phyloP scores from a whole-genome alignment of 2,113 vertebrate species.

The Otolemur garnettii region DNA sequence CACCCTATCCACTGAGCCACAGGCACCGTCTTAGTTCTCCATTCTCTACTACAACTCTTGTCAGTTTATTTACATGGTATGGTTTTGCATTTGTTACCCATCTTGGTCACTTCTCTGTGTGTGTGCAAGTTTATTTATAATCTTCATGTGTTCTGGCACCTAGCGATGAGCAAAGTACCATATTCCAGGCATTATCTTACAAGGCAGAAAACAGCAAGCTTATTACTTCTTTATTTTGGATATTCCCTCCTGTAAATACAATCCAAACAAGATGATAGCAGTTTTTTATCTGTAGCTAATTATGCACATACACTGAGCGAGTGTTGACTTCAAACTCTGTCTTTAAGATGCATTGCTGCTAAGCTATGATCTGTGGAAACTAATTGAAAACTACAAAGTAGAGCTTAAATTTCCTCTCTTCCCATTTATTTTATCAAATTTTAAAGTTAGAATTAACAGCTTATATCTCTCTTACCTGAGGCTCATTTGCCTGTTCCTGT shows the following conservation, averaged over 20 bases:
- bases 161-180: neutral
- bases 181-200: neutral
- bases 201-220: neutral
- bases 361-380: neutral
- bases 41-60: neutral
- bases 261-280: neutral
- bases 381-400: slow-evolving; percentile 17
- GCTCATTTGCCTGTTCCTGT: neutral
- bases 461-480: neutral
- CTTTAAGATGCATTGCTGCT: neutral
- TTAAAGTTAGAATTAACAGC: slow-evolving; percentile 26
- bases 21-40: neutral
- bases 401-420: neutral
- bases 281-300: neutral
- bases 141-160: neutral
- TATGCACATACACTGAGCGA: neutral
- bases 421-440: neutral
- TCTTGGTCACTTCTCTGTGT: neutral
- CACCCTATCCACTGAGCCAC: too few species aligned
- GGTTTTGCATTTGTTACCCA: neutral
- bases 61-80: neutral
- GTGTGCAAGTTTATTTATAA: neutral
- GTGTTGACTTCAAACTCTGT: neutral
- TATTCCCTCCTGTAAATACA: slow-evolving; percentile 20
- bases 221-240: neutral